Evolutionary conservation across 1,140 invertebrate genomes (phyloP), one percentile per base, ranked within the genome.

Genomic region (Aleiodes sp.): DNA sequence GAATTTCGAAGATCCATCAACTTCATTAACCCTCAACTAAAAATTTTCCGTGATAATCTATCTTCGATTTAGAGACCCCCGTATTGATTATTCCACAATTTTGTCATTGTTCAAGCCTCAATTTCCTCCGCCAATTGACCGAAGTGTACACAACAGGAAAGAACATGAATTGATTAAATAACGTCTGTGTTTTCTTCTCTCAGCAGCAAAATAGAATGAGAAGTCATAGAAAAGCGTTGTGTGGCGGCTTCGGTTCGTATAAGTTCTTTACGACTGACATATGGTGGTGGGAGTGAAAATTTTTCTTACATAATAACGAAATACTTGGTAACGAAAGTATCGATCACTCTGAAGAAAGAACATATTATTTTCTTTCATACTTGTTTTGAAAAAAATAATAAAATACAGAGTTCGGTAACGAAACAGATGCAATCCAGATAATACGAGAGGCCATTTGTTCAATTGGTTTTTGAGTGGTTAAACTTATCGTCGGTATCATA

Each of bases 191-290:
- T 43, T 6, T 43, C 12, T 2, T 43, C 39, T 2, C 39, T 4
- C 14, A n/a, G 46, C 46, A 52, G 46, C n/a, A n/a, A n/a, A n/a
- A n/a, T n/a, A n/a, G 8, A 6, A 12, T 16, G 10, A 9, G 46
- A 52, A 52, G 46, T 24, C 46, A 10, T 52, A 19, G 19, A 52
- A 52, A 21, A 24, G 46, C 16, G 6, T n/a, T n/a, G 6, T 41
- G 3, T 14, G 16, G 16, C 16, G 46, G 46, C 46, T 52, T 52
- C 46, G 21, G 46, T 14, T 43, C 39, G n/a, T 52, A 24, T 16
- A 21, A 52, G 46, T 52, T 52, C 21, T 52, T 24, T n/a, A 10
- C 46, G 46, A 52, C 46, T 21, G 46, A 52, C 46, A 52, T 52
- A 52, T 52, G 46, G 46, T 21, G 21, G n/a, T 21, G 16, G 46